These are phyloP conservation scores for Pseudorhiza aurosa DNA, from an alignment of 30 jellyfish, hydroid and myxozoan species.

Conservation along the genomic window DNA sequence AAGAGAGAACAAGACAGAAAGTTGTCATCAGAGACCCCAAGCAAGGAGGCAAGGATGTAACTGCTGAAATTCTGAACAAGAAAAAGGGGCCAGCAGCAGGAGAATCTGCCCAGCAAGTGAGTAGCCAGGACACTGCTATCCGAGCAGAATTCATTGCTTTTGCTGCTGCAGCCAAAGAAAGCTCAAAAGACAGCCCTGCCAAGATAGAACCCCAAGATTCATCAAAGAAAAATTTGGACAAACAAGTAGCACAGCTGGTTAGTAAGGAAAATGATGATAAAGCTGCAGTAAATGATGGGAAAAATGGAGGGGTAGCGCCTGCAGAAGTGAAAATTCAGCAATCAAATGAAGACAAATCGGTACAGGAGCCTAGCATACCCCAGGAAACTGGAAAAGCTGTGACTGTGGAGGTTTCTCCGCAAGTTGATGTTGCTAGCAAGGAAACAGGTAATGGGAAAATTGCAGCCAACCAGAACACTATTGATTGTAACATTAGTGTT, in stretches of 20 bases:
- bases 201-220: neutral
- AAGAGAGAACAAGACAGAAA: neutral
- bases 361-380: neutral
- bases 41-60: slow-evolving; percentile 39
- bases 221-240: neutral
- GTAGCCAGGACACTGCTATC: neutral
- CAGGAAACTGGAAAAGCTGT: neutral
- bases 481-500: neutral
- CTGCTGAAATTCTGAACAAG: slow-evolving; percentile 16
- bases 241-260: neutral
- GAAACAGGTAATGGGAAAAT: neutral
- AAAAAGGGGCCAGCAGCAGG: slow-evolving; percentile 16
- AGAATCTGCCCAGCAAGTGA: slow-evolving; percentile 7
- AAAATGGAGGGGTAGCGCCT: neutral
- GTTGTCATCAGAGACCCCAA: slow-evolving; percentile 40
- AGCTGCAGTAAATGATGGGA: neutral
- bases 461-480: too few species aligned
- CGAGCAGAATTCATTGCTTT: neutral
- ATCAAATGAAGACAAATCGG: neutral
- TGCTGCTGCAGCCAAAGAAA: neutral
- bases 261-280: neutral
- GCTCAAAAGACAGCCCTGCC: neutral
- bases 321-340: neutral
- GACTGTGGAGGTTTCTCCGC: neutral
- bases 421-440: neutral